Evolutionary conservation across 2,797 vertebrate genomes (phyloP), one percentile per base, ranked within the genome.

Genomic region (Podargus strigoides): DNA sequence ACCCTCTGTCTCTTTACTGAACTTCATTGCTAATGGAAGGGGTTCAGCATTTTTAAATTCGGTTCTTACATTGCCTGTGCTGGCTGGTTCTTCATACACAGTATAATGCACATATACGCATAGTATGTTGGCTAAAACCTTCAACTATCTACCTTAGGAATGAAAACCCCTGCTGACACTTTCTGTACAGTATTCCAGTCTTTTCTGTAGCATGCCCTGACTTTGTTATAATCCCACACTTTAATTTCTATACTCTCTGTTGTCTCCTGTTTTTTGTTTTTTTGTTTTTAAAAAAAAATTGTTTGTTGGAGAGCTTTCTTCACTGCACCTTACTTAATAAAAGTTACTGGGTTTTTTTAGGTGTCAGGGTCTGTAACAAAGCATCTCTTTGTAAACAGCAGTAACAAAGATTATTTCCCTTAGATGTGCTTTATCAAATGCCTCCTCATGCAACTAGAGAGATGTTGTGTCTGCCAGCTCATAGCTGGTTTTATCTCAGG

Each of bases 101-200:
- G 50, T 64, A 10, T 63, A 72, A 11, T 5, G 10, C 44, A 30
- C 12, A 10, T 58, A 8, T 19, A 53, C 11, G n/a, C 0, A 0
- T n/a, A 46, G 26, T 49, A 53, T 9, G 12, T 87, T 85, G 62
- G 10, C 28, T 36, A 67, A 67, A 76, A 41, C 26, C 68, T 56
- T 56, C 9, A 36, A 36, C 24, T 44, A 23, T 75, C 34, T 49
- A 6, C 37, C 5, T 87, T 60, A 68, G 77, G 49, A 70, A 60
- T 56, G 14, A 67, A 87, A 81, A 72, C 67, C 23, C 20, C 20
- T 67, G 34, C 20, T 89, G 59, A 34, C 34, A 3, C 63, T 66
- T 91, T 73, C 68, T 58, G 10, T 63, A 7, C 1, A 1, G 49
- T 82, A 72, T 58, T 30, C 20, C 14, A 22, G 32, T 41, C 30